phyloP scores from a whole-genome alignment of 2,797 vertebrate species.

The Taenioides sp. region DNA sequence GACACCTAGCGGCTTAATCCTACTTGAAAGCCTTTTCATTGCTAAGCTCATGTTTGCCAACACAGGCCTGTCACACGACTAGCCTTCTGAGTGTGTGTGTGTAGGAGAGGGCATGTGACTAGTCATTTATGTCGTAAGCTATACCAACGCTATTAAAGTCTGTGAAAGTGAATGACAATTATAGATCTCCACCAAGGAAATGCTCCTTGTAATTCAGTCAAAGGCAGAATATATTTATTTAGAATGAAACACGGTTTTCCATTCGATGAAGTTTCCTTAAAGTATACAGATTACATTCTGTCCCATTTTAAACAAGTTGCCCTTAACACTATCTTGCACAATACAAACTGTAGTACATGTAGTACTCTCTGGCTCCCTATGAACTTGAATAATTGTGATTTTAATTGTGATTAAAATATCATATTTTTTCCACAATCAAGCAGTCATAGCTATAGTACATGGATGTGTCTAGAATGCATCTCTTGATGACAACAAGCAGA shows the following conservation, averaged over 20 bases:
- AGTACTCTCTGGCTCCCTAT: too few species aligned
- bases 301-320: too few species aligned
- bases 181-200: not conserved
- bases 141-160: not conserved
- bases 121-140: not conserved
- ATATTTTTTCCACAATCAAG: too few species aligned
- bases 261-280: too few species aligned
- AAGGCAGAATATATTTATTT: not conserved
- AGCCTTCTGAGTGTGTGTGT: conserved; percentile 9
- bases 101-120: conserved; percentile 5
- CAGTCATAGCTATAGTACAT: too few species aligned
- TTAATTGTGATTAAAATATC: too few species aligned
- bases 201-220: not conserved
- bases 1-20: conserved; percentile 68
- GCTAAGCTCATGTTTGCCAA: conserved; percentile 67
- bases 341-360: too few species aligned
- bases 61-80: conserved; percentile 45
- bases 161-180: not conserved
- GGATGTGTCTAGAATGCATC: not conserved
- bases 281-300: too few species aligned
- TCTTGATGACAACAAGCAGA: not conserved
- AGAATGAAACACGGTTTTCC: not conserved
- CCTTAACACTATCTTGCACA: too few species aligned
- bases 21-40: conserved; percentile 62
- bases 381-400: not conserved